phyloP scores from a whole-genome alignment of 2,888 invertebrate genomes.

The Acanthoscelides obtectus region DNA sequence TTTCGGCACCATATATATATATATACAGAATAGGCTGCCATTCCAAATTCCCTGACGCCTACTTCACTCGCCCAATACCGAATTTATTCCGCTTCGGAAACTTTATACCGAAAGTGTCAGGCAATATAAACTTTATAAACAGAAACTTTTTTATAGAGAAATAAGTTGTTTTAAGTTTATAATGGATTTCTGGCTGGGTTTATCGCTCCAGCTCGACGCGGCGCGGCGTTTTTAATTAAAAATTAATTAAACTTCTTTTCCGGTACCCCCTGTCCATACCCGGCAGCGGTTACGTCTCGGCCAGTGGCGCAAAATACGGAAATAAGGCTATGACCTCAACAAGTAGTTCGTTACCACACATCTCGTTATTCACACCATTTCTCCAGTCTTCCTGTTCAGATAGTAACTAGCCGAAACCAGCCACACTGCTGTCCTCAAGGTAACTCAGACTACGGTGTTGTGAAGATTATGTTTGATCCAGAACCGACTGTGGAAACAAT shows the following conservation, averaged over 20 bases:
- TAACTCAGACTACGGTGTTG: too few species aligned
- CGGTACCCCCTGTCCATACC: background rate
- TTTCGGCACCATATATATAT: too few species aligned
- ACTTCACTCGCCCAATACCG: background rate
- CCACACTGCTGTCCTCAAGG: too few species aligned
- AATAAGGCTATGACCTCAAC: background rate
- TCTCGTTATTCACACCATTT: too few species aligned
- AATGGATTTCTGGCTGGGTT: background rate
- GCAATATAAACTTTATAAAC: background rate
- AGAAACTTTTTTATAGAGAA: background rate
- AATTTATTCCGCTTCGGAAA: background rate
- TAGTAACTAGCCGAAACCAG: too few species aligned
- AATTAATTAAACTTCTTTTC: background rate
- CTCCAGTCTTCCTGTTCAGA: too few species aligned
- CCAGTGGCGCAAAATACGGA: background rate
- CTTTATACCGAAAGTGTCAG: background rate
- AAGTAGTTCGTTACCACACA: too few species aligned
- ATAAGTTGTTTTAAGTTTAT: background rate
- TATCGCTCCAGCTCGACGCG: background rate
- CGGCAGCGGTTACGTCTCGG: background rate
- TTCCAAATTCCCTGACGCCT: background rate
- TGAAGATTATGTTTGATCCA: too few species aligned
- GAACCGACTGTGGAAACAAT: too few species aligned
- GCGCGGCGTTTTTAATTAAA: background rate
- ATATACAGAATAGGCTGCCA: background rate